phyloP scores from a whole-genome alignment of 2,888 invertebrate species.

The Aphodius granarius region DNA sequence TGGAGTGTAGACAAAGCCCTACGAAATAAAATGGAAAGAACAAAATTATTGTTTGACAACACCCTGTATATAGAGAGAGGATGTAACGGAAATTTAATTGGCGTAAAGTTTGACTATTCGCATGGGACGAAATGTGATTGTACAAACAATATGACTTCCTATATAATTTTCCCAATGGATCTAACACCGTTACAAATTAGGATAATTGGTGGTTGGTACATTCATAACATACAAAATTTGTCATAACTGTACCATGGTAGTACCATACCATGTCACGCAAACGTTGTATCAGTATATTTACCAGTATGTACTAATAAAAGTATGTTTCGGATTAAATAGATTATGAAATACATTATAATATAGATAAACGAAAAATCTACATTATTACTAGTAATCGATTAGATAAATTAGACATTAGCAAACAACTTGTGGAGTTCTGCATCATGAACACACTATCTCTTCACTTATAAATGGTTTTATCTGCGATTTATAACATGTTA shows the following conservation, averaged over 20 bases:
- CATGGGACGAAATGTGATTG: background rate
- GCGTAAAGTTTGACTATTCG: background rate
- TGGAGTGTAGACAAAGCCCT: conserved; percentile 64
- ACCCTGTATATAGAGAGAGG: background rate
- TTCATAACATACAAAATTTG: background rate
- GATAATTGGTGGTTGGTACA: background rate
- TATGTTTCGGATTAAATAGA: background rate
- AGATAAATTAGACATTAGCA: background rate
- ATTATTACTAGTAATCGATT: background rate
- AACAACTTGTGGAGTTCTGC: background rate
- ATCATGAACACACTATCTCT: background rate
- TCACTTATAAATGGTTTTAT: background rate
- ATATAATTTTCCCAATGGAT: background rate
- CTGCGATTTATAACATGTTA: background rate
- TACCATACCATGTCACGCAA: background rate
- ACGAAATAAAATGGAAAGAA: background rate
- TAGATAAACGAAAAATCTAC: background rate
- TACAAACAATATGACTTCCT: background rate
- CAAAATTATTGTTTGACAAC: background rate
- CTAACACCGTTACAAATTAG: background rate
- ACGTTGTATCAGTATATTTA: background rate
- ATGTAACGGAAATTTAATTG: background rate
- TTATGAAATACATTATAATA: background rate
- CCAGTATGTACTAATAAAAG: background rate
- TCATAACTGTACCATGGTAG: background rate